Percentiles rank a stretch among this genome's conserved stretches.
phyloP scores from a whole-genome alignment of 2,888 invertebrate genomes.

The Deilephila elpenor region DNA sequence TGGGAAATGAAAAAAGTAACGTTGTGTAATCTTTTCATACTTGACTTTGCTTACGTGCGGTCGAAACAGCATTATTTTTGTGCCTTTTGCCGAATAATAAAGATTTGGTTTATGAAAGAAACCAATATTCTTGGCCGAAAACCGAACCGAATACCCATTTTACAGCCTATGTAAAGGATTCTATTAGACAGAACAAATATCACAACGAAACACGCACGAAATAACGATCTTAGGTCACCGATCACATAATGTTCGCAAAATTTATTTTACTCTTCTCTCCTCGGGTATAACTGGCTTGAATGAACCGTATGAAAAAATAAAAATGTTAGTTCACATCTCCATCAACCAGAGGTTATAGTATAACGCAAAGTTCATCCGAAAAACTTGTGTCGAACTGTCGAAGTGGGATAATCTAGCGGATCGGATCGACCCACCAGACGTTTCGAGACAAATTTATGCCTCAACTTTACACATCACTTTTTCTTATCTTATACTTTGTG shows the following conservation, averaged over 20 bases:
- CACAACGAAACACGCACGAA: no score
- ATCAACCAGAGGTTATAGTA: conserved; percentile 58
- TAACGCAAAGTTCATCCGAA: conserved; percentile 61
- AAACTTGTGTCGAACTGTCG: conserved; percentile 71
- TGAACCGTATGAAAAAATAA: conserved; percentile 13
- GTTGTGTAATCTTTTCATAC: no score
- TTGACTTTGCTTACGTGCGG: no score
- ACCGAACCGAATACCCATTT: no score
- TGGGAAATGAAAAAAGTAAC: no score
- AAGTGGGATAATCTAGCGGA: conserved; percentile 74
- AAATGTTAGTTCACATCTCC: conserved; percentile 33
- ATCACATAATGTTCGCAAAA: background rate
- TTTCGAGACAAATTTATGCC: conserved; percentile 75
- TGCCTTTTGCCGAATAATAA: no score
- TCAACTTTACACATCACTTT: conserved; percentile 79
- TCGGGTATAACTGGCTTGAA: background rate
- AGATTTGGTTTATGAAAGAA: no score
- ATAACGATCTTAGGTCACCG: no score
- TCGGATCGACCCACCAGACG: conserved; percentile 74
- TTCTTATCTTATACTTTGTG: conserved; percentile 74
- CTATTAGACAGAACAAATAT: no score
- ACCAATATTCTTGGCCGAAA: no score
- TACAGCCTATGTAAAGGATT: no score
- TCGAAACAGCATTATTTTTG: no score
- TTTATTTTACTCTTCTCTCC: background rate